Evolutionary conservation across 2,797 vertebrate species (phyloP), one percentile per base, ranked within the genome.

Genomic region (Otolemur crassicaudatus): DNA sequence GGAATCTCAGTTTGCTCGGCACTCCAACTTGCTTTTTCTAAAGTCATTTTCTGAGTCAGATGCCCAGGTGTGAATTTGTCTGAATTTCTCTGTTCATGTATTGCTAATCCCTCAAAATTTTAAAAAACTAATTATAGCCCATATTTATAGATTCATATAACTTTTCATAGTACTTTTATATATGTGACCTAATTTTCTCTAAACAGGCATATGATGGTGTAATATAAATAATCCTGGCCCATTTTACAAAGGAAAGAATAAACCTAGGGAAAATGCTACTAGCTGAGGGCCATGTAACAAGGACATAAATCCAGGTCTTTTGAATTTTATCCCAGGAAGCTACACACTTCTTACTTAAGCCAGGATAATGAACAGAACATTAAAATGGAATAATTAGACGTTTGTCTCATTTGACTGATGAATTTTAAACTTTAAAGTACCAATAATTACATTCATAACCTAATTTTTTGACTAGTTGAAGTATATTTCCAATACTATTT

Each of bases 111-210:
- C 43, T 63, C 25, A 61, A 86, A 92, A 31, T 23, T 46, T 70
- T 88, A 22, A 89, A 95, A 94, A 87, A 67, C 11, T 60, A 86
- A 65, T 79, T 79, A 80, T 70, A 81, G 40, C 7, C 53, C 3
- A 67, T 65, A 80, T 91, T 91, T 94, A 83, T n/a, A 91, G 58
- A 49, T 25, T 0, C 53, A 76, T 37, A 40, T 76, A 87, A 90
- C 13, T 80, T 92, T 91, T 31, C 46, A 60, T 49, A 87, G 58
- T 25, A 89, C n/a, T 20, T 92, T 16, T 77, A 37, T 75, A 49
- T 81, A 40, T 25, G 60, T 93, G 70, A 91, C 27, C 63, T 91
- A 85, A 91, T 96, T 94, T 86, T 88, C 81, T 89, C 79, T 65
- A 83, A 91, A 93, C 29, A 94, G 29, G 27, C 2, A 9, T 40